These are phyloP conservation scores for Panurus biarmicus DNA, from an alignment of 2,113 vertebrate species.

Conservation along the genomic window DNA sequence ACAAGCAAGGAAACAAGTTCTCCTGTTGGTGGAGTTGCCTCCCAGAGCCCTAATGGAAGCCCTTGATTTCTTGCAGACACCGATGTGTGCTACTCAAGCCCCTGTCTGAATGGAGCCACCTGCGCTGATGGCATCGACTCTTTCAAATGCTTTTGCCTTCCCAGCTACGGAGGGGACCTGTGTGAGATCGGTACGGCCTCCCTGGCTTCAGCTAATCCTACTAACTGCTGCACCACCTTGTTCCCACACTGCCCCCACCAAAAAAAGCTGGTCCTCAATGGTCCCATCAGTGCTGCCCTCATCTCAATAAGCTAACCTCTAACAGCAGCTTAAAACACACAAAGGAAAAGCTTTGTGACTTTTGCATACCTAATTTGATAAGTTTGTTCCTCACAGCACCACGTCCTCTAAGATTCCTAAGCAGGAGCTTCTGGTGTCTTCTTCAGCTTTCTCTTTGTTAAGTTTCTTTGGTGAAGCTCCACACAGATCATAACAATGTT, in stretches of 20 bases:
- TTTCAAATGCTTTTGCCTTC: constrained; percentile 99
- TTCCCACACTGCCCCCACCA: neutral
- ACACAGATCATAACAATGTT: neutral
- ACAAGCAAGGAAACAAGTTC: constrained; percentile 6
- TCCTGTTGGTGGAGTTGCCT: constrained; percentile 35
- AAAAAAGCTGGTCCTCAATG: neutral
- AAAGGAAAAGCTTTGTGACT: neutral
- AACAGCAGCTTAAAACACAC: neutral
- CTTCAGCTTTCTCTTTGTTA: neutral
- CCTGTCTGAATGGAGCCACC: constrained; percentile 97
- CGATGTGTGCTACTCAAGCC: constrained; percentile 92
- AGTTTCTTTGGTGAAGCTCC: neutral
- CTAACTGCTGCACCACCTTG: constrained; percentile 72
- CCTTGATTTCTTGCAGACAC: constrained; percentile 94
- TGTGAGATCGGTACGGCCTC: constrained; percentile 94
- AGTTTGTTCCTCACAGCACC: neutral
- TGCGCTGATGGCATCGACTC: constrained; percentile 87
- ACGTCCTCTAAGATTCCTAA: neutral
- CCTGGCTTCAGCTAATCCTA: constrained; percentile 88
- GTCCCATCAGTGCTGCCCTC: neutral
- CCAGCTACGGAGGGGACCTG: constrained; percentile 95
- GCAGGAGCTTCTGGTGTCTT: neutral
- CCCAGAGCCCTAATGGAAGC: constrained; percentile 78
- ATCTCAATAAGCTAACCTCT: constrained; percentile 32
- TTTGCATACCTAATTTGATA: neutral